Percentiles rank a stretch among this genome's conserved stretches.
Evolutionary conservation across 2,888 invertebrate species (phyloP).

Genomic region (Pogonocherus hispidulus): DNA sequence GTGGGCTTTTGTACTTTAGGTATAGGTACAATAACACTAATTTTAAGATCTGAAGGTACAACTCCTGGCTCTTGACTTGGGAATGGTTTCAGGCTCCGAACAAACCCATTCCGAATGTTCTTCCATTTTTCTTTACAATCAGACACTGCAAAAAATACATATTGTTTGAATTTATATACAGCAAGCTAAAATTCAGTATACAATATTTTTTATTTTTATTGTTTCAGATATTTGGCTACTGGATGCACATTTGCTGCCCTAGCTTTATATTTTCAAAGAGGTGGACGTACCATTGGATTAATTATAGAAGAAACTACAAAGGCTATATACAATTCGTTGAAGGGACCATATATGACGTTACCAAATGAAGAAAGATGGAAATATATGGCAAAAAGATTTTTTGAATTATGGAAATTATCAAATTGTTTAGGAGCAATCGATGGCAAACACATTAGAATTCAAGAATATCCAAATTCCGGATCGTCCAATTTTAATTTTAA

Average conservation of each 20-base stretch:
- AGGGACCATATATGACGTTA: background rate
- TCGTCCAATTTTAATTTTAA: background rate
- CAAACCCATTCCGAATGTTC: conserved; percentile 6
- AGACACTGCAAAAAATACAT: background rate
- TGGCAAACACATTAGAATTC: background rate
- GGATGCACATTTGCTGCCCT: conserved; percentile 22
- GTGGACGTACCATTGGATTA: conserved; percentile 7
- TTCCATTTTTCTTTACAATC: background rate
- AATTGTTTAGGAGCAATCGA: background rate
- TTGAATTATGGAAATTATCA: background rate
- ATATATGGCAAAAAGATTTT: background rate
- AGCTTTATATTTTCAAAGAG: conserved; percentile 18
- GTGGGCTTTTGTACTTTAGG: no score
- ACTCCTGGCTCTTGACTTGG: no score
- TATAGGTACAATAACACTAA: no score
- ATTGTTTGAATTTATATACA: no score
- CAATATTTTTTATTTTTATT: background rate
- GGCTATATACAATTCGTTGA: background rate
- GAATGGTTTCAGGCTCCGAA: conserved; percentile 15
- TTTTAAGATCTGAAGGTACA: no score
- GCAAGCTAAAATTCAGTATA: background rate
- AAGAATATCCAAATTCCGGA: background rate
- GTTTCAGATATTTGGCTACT: conserved; percentile 27
- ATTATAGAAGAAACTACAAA: conserved; percentile 16
- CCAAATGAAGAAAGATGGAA: conserved; percentile 10